Percentiles rank a stretch among this genome's conserved stretches.
These are phyloP conservation scores for Amphiduros pacificus DNA, from an alignment of 2,888 invertebrate species.

Conservation along the genomic window DNA sequence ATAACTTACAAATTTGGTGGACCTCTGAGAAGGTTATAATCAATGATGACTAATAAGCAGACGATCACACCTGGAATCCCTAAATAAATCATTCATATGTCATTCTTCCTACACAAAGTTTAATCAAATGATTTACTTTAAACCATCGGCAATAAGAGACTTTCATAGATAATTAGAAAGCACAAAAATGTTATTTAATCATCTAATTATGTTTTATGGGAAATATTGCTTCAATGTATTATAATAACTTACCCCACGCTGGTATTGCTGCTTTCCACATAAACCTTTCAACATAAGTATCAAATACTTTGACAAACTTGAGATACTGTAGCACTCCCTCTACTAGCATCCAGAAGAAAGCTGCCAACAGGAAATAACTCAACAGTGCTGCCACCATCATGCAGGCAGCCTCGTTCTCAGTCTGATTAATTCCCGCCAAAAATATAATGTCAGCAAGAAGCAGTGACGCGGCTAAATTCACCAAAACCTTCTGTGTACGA, in stretches of 20 bases:
- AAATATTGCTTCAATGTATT: no score
- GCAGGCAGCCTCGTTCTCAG: slow-evolving; percentile 62
- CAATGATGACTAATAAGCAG: not conserved
- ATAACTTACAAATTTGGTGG: not conserved
- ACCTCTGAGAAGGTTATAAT: not conserved
- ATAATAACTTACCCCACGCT: slow-evolving; percentile 69
- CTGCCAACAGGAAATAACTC: slow-evolving; percentile 71
- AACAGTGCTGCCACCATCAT: slow-evolving; percentile 67
- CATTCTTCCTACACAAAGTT: no score
- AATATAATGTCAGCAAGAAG: slow-evolving; percentile 66
- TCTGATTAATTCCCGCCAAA: slow-evolving; percentile 54
- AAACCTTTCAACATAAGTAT: slow-evolving; percentile 65
- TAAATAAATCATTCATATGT: no score
- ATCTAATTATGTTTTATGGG: not conserved
- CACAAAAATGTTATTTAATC: not conserved
- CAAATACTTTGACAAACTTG: slow-evolving; percentile 70
- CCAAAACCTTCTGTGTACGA: slow-evolving; percentile 69
- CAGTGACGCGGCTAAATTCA: slow-evolving; percentile 69
- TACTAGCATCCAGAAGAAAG: slow-evolving; percentile 75
- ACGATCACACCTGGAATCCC: not conserved
- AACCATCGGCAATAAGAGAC: no score
- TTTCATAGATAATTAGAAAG: no score
- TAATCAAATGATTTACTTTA: no score
- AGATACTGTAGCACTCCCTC: slow-evolving; percentile 72
- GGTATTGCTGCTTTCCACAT: slow-evolving; percentile 68